phyloP scores from a whole-genome alignment of 2,797 vertebrate genomes.

The Mus caroli region DNA sequence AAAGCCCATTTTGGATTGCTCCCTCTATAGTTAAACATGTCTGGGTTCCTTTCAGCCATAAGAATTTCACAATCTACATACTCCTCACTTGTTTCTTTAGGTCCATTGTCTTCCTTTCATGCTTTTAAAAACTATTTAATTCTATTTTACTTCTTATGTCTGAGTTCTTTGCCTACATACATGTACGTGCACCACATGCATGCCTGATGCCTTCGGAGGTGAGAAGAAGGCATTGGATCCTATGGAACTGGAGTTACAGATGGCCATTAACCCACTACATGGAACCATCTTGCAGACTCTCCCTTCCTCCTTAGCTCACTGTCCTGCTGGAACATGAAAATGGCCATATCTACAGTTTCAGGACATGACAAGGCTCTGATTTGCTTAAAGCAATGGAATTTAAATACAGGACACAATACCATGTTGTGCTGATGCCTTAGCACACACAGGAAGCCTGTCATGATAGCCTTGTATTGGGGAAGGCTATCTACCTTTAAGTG shows the following conservation, averaged over 20 bases:
- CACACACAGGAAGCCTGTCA: background rate
- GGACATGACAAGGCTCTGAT: background rate
- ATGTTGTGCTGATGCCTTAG: background rate
- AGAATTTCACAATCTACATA: background rate
- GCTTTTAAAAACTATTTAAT: background rate
- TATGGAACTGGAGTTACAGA: background rate
- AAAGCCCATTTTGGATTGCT: background rate
- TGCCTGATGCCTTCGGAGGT: background rate
- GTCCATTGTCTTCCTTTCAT: background rate
- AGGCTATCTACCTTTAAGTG: background rate
- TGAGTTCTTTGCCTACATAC: background rate
- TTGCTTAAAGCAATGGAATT: constrained; percentile 28
- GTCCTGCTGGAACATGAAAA: background rate
- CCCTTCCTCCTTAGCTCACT: background rate
- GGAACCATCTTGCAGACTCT: background rate
- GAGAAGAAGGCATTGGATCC: background rate
- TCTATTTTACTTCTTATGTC: background rate
- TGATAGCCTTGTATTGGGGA: background rate
- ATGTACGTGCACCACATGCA: too few relatives aligned
- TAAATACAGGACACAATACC: background rate
- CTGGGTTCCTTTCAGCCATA: background rate
- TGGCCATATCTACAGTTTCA: background rate
- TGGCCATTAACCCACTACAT: background rate
- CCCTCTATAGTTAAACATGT: background rate
- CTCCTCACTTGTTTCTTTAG: background rate